phyloP scores from a whole-genome alignment of 2,797 vertebrate genomes.

The Monodelphis domestica region DNA sequence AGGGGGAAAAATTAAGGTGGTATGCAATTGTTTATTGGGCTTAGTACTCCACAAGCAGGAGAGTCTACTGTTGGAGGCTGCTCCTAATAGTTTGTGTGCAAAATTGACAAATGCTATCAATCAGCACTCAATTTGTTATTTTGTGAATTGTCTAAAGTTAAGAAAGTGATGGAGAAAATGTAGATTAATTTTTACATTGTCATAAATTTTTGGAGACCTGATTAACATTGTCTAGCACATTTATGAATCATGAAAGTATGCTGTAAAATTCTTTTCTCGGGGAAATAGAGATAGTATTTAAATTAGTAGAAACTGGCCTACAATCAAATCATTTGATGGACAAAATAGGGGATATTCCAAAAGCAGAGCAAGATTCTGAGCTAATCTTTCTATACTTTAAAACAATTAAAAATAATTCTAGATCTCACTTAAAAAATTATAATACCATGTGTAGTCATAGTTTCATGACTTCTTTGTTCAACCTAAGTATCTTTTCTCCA shows the following conservation, averaged over 20 bases:
- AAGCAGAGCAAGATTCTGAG: not conserved
- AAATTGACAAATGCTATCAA: not conserved
- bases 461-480: constrained; percentile 27
- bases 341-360: not conserved
- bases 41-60: constrained; percentile 3
- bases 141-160: not conserved
- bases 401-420: constrained; percentile 29
- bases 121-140: not conserved
- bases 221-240: not conserved
- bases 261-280: not conserved
- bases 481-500: not conserved
- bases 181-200: not conserved
- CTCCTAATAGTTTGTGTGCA: not conserved
- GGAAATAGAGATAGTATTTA: not conserved
- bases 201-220: not conserved
- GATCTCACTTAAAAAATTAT: constrained; percentile 7
- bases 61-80: not conserved
- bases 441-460: not conserved
- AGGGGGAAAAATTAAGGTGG: constrained; percentile 17
- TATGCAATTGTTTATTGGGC: not conserved
- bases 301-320: not conserved
- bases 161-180: not conserved
- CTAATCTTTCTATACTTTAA: constrained; percentile 30
- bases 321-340: not conserved
- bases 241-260: not conserved